Evolutionary conservation across 1,140 invertebrate species (phyloP).

Genomic region (Drosophila eugracilis): DNA sequence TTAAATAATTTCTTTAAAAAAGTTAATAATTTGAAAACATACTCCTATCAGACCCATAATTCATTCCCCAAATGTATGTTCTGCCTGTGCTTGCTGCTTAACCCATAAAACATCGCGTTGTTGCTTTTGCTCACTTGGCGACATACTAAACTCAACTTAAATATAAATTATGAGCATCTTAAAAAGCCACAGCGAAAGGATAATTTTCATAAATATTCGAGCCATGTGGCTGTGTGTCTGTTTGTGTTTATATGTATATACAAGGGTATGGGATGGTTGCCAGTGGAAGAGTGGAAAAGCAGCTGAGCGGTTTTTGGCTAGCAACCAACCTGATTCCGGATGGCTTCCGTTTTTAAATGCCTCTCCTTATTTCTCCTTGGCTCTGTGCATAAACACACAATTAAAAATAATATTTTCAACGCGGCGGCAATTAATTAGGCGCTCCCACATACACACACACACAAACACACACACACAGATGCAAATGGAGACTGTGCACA

Average conservation of each 20-base stretch:
- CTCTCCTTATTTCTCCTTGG: conserved; percentile 9
- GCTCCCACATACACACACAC: conserved; percentile 30
- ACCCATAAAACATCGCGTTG: conserved; percentile 36
- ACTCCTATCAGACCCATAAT: neutral
- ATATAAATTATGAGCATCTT: conserved; percentile 84
- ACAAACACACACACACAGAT: conserved; percentile 30
- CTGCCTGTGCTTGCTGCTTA: conserved; percentile 19
- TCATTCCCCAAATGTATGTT: neutral
- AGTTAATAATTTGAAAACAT: neutral
- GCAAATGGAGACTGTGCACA: conserved; percentile 43
- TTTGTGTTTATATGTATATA: conserved; percentile 16
- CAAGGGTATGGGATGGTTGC: conserved; percentile 5
- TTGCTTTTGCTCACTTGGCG: conserved; percentile 59
- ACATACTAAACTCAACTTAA: conserved; percentile 80
- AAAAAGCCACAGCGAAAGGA: conserved; percentile 83
- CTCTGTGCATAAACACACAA: conserved; percentile 76
- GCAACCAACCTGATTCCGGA: conserved; percentile 43
- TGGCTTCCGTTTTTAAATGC: conserved; percentile 33
- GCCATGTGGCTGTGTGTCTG: conserved; percentile 30
- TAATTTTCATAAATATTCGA: conserved; percentile 83
- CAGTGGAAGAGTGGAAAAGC: conserved; percentile 8
- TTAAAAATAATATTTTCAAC: conserved; percentile 84
- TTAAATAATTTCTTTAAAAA: neutral
- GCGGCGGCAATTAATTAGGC: conserved; percentile 80
- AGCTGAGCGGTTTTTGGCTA: conserved; percentile 49